Conservation (phyloP, 1,140 invertebrate species). For the Ceratina calcarata region DNA sequence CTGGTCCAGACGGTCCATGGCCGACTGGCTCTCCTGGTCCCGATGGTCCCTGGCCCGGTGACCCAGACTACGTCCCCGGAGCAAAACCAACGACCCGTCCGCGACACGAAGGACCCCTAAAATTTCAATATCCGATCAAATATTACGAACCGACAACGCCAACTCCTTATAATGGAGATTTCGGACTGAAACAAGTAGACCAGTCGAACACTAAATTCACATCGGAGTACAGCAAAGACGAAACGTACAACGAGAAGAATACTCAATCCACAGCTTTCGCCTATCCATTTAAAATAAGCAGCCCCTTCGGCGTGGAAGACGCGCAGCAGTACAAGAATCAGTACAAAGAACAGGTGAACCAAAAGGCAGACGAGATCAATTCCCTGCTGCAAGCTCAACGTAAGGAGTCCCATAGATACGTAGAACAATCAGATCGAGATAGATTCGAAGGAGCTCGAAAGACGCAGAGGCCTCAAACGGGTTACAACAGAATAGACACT, state of each 20-base stretch:
- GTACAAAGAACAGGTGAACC: neutral
- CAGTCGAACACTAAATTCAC: neutral
- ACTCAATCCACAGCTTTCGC: neutral
- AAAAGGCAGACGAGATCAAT: slow-evolving; percentile 49
- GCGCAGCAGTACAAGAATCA: slow-evolving; percentile 7
- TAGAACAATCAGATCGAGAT: neutral
- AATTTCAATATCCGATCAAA: slow-evolving; percentile 16
- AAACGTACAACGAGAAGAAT: neutral
- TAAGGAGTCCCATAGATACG: slow-evolving; percentile 6
- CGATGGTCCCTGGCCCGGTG: slow-evolving; percentile 73
- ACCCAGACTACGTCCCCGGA: slow-evolving; percentile 66
- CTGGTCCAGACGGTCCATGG: slow-evolving; percentile 68
- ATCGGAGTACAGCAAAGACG: neutral
- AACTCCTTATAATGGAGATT: neutral
- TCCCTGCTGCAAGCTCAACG: slow-evolving; percentile 27
- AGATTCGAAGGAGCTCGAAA: neutral
- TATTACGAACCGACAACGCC: slow-evolving; percentile 21
- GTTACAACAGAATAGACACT: neutral
- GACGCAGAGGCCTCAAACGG: neutral
- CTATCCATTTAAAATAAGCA: slow-evolving; percentile 20
- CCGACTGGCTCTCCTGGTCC: slow-evolving; percentile 73
- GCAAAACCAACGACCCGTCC: slow-evolving; percentile 9
- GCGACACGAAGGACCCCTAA: slow-evolving; percentile 30
- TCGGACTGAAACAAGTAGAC: slow-evolving; percentile 20
- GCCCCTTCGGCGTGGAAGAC: slow-evolving; percentile 18